Base-by-base conservation (phyloP, 2,888 invertebrate genomes). In the Tillus elongatus region DNA sequence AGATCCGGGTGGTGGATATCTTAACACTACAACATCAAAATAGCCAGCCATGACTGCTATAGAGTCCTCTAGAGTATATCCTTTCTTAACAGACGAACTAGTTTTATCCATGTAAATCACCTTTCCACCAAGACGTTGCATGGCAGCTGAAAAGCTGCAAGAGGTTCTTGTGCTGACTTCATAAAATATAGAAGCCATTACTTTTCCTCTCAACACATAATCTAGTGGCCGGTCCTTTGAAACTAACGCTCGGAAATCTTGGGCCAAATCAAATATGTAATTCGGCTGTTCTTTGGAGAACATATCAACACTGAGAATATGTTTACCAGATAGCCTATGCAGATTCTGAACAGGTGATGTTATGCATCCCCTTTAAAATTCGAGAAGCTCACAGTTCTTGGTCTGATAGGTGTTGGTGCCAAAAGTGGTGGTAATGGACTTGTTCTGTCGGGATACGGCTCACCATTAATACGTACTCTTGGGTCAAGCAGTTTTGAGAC, bases 91-190 rank as follows among this genome's bases (percentile, higher is more conserved):
- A 0, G 97, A 97, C 0, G 96, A 96, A 42, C 81, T 85, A 0
- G 79, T 77, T 49, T 87, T 85, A 58, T 96, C 88, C 67, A 96
- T 87, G 57, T 85, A 77, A 50, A 95, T 80, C 1, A 97, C 92
- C 13, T 79, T 77, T 1, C 97, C 98, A 4, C 98, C 98, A 3
- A 99, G 74, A 44, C 96, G 73, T 61, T 90, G 86, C 92, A 97
- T 96, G 1, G 98, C 98, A 1, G 91, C 89, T 0, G 89, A 77
- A 69, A 99, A 99, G 60, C 96, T 97, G 61, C 90, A 89, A 52
- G 85, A 83, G 0, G 98, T 98, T 42, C 98, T 74, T 0, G 98
- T 99, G 60, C 95, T 96, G 0, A 84, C 92, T 74, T 99, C 98
- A 66, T 92, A 98, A 66, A 98, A 98, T 58, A 98, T 79, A 0